Conservation (phyloP, 64 coral and sea anemone genomes). For the Stylophora pistillata region DNA sequence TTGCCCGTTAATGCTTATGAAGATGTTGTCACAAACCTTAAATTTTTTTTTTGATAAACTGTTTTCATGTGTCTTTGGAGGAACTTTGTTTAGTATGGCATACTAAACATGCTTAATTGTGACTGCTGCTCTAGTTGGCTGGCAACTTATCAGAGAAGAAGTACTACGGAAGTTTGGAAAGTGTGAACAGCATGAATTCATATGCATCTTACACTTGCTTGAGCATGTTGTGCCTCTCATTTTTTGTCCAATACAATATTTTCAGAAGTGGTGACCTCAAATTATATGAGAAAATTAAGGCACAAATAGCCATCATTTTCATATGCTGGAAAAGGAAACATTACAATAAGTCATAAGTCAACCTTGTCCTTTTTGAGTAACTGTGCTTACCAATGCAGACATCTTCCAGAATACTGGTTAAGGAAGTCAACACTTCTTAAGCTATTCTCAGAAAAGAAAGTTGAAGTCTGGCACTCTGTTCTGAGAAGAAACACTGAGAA, state of each 20-base stretch:
- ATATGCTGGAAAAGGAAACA: conserved; percentile 37
- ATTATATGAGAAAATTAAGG: conserved; percentile 2
- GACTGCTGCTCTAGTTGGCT: conserved; percentile 31
- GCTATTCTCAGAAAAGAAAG: conserved; percentile 32
- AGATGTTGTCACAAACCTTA: conserved; percentile 20
- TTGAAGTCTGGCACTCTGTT: conserved; percentile 37
- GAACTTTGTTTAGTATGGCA: conserved; percentile 23
- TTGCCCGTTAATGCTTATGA: conserved; percentile 45
- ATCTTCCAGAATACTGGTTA: conserved; percentile 31
- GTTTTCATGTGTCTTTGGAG: conserved; percentile 29
- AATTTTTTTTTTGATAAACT: conserved; percentile 55
- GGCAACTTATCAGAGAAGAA: conserved; percentile 13
- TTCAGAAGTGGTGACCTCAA: background rate
- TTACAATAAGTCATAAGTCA: conserved; percentile 52
- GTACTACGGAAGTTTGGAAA: conserved; percentile 18
- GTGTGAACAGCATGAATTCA: conserved; percentile 38
- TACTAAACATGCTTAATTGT: conserved; percentile 1
- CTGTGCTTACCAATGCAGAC: background rate
- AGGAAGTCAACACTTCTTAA: conserved; percentile 12
- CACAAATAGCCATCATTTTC: conserved; percentile 7
- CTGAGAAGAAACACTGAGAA: conserved; percentile 20
- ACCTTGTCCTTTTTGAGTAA: conserved; percentile 48
- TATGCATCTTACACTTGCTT: conserved; percentile 20
- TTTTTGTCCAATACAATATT: conserved; percentile 1
- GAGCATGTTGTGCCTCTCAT: conserved; percentile 31